These are phyloP conservation scores for Halictus ligatus DNA, from an alignment of 2,888 invertebrate species.

Conservation along the genomic window DNA sequence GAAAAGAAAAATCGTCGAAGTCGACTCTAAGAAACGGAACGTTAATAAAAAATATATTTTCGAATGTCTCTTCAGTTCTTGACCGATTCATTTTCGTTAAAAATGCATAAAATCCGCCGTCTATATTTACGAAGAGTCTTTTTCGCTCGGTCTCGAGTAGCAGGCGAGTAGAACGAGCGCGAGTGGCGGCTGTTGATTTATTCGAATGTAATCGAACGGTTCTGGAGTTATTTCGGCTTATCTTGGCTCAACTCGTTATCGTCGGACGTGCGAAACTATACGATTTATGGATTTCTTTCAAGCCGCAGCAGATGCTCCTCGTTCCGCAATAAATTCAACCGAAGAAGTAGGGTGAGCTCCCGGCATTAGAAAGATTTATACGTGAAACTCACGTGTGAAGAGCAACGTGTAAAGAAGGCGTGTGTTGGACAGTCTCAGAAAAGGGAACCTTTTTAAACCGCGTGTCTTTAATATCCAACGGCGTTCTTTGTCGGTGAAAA, in stretches of 20 bases:
- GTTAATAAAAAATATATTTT: not conserved
- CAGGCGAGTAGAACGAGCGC: not conserved
- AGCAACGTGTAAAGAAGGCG: slow-evolving; percentile 24
- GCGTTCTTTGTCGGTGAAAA: slow-evolving; percentile 3
- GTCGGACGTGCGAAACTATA: slow-evolving; percentile 47
- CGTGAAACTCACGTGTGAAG: slow-evolving; percentile 41
- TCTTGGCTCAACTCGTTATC: slow-evolving; percentile 56
- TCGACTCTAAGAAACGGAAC: not conserved
- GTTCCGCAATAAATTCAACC: slow-evolving; percentile 52
- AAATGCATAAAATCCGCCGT: not conserved
- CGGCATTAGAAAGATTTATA: slow-evolving; percentile 55
- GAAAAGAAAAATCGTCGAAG: not conserved
- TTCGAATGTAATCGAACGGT: slow-evolving; percentile 14
- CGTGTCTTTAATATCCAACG: not conserved
- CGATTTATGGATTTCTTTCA: slow-evolving; percentile 59
- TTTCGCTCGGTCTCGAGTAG: not conserved
- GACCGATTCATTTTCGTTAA: not conserved
- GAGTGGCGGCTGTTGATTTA: slow-evolving; percentile 30
- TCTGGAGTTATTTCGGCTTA: slow-evolving; percentile 50
- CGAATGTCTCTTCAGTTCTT: too few relatives aligned
- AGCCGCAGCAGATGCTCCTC: slow-evolving; percentile 52
- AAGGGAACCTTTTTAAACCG: slow-evolving; percentile 29
- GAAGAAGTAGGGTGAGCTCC: slow-evolving; percentile 34
- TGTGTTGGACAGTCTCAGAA: slow-evolving; percentile 3
- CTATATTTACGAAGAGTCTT: not conserved